A percentile compares a stretch with the other conserved stretches of the same genome.
Evolutionary conservation across 2,113 vertebrate genomes (phyloP).

Genomic region (Pantherophis guttatus): DNA sequence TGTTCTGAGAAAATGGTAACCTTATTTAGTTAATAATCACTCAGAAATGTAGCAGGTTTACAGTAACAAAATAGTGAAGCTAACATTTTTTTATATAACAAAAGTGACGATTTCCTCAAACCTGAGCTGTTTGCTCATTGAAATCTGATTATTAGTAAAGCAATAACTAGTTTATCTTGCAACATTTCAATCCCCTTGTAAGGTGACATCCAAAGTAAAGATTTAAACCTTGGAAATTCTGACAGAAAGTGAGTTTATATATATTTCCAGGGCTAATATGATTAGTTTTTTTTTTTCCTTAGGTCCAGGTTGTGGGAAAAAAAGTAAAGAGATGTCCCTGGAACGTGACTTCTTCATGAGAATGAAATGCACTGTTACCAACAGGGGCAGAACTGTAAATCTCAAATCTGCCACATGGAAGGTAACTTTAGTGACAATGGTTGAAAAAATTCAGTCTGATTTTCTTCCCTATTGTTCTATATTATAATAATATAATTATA

Average conservation of each 20-base stretch:
- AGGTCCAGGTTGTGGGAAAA: conserved; percentile 84
- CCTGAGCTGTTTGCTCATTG: background rate
- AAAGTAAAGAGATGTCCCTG: conserved; percentile 73
- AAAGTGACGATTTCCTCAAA: background rate
- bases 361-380: conserved; percentile 92
- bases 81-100: background rate
- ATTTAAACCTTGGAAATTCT: background rate
- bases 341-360: conserved; percentile 92
- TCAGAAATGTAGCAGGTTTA: background rate
- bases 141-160: background rate
- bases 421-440: conserved; percentile 67
- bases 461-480: background rate
- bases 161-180: background rate
- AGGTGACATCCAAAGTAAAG: background rate
- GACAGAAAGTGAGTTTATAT: background rate
- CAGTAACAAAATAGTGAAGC: background rate
- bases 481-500: background rate
- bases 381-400: conserved; percentile 87
- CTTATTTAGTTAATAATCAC: background rate
- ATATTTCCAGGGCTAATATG: background rate
- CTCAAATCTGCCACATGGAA: conserved; percentile 95
- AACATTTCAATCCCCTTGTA: background rate
- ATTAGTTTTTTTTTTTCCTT: background rate
- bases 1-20: background rate
- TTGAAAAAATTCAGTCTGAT: background rate